Conservation (phyloP, 1,140 invertebrate genomes). For the Mercenaria mercenaria region DNA sequence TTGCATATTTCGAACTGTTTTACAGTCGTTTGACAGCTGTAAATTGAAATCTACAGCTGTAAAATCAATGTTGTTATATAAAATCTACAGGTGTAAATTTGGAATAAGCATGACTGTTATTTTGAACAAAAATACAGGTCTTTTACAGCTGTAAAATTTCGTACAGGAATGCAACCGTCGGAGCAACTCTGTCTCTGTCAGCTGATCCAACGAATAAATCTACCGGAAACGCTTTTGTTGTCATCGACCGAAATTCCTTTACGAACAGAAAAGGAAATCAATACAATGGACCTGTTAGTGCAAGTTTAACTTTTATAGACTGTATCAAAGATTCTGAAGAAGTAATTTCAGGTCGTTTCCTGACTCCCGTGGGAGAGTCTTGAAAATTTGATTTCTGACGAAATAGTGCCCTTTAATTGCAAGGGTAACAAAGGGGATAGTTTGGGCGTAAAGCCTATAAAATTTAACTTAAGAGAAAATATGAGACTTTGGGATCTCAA, state of each 20-base stretch:
- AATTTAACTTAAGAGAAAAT: not conserved
- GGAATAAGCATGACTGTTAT: too few species aligned
- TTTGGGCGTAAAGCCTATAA: not conserved
- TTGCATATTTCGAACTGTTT: too few species aligned
- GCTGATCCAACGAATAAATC: not conserved
- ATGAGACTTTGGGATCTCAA: slow-evolving; percentile 32
- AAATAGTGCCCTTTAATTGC: not conserved
- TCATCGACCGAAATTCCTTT: slow-evolving; percentile 6
- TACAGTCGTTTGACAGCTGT: too few species aligned
- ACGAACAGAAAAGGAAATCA: not conserved
- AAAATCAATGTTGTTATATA: too few species aligned
- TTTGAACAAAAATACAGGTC: too few species aligned
- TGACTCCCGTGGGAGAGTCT: not conserved
- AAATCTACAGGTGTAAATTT: too few species aligned
- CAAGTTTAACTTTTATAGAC: not conserved
- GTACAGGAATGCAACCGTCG: not conserved
- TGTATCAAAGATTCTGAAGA: not conserved
- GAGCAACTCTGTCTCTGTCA: not conserved
- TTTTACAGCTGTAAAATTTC: too few species aligned
- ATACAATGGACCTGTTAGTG: not conserved
- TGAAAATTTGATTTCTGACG: slow-evolving; percentile 33
- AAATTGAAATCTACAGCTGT: too few species aligned
- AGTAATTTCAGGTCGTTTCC: slow-evolving; percentile 30
- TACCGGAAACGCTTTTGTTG: not conserved
- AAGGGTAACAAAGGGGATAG: not conserved